Evolutionary conservation across 2,888 invertebrate species (phyloP).

Genomic region (Cybosia mesomella): DNA sequence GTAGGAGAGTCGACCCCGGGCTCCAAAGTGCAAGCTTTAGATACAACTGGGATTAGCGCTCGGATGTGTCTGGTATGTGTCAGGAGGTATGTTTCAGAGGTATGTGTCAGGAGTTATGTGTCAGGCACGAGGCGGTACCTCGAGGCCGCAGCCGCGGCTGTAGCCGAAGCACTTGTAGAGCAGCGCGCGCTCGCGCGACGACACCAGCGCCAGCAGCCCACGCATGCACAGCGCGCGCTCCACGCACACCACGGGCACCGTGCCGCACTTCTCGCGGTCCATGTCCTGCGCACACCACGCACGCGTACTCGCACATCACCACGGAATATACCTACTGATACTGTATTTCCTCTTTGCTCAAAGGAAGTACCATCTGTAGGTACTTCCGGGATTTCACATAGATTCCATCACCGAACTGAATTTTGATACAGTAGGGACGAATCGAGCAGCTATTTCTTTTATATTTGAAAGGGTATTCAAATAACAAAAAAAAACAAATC

Average conservation of each 20-base stretch:
- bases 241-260: constrained; percentile 88
- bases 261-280: constrained; percentile 90
- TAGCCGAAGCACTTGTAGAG: constrained; percentile 92
- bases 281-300: constrained; percentile 84
- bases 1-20: too few relatives aligned
- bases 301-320: background rate
- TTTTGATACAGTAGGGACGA: too few relatives aligned
- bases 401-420: too few relatives aligned
- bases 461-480: too few relatives aligned
- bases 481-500: too few relatives aligned
- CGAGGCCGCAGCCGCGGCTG: constrained; percentile 85
- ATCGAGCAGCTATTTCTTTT: too few relatives aligned
- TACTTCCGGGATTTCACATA: too few relatives aligned
- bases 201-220: constrained; percentile 88
- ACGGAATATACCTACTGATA: too few relatives aligned
- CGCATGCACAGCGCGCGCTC: constrained; percentile 89
- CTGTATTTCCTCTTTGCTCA: too few relatives aligned
- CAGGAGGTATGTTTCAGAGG: background rate
- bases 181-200: constrained; percentile 89
- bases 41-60: too few relatives aligned
- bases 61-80: background rate
- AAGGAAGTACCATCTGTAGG: background rate
- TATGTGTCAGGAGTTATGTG: too few relatives aligned
- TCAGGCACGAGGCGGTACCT: constrained; percentile 57
- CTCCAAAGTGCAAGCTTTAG: too few relatives aligned